A percentile compares a stretch with the other conserved stretches of the same genome.
Conservation (phyloP, 2,888 invertebrate species). For the Cryptophagus acutangulus region DNA sequence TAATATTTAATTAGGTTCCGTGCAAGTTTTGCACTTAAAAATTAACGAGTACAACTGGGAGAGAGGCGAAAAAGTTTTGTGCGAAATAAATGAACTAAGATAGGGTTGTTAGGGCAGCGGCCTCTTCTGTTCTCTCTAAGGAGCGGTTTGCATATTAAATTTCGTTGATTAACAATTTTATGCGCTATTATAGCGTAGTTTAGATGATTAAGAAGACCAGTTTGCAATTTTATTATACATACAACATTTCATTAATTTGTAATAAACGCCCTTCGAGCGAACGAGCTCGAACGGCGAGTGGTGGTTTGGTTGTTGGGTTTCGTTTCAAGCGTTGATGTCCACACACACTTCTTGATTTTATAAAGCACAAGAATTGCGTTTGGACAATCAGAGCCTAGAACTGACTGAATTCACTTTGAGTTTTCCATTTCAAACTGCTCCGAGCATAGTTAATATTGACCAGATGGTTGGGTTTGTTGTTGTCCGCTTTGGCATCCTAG, state of each 20-base stretch:
- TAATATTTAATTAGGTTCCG: constrained; percentile 7
- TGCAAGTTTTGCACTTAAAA: constrained; percentile 15
- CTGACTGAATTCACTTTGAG: constrained; percentile 25
- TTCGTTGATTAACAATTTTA: constrained; percentile 8
- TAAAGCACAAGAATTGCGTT: constrained; percentile 61
- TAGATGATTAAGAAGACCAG: constrained; percentile 7
- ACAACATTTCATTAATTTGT: no score
- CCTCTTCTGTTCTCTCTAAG: not conserved
- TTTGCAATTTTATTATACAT: constrained; percentile 5
- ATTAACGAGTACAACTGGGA: constrained; percentile 13
- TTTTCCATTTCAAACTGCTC: not conserved
- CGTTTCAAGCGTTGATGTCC: constrained; percentile 58
- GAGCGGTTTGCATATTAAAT: constrained; percentile 7
- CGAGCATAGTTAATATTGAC: constrained; percentile 3
- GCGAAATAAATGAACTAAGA: constrained; percentile 12
- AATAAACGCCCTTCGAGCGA: no score
- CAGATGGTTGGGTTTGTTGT: not conserved
- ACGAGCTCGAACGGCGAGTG: no score
- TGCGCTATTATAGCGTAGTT: constrained; percentile 5
- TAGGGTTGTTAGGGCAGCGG: constrained; percentile 3
- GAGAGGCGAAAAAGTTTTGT: constrained; percentile 12
- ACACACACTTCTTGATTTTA: constrained; percentile 57
- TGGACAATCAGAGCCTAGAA: constrained; percentile 62
- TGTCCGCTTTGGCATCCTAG: no score
- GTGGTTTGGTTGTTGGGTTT: constrained; percentile 27